phyloP scores from a whole-genome alignment of 2,888 invertebrate species.

The Piscicola geometra region DNA sequence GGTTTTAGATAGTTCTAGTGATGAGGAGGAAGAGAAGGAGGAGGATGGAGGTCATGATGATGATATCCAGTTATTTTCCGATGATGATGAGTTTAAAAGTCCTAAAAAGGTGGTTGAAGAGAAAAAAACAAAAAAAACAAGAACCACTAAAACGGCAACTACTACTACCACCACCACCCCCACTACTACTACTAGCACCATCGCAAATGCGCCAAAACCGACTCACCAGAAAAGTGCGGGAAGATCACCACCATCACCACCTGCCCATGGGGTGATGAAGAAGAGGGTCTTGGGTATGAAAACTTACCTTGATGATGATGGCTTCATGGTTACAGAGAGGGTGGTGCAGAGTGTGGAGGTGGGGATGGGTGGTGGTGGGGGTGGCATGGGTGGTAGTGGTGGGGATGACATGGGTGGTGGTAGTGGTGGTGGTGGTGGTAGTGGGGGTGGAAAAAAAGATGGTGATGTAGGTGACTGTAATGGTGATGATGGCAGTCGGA shows the following conservation, averaged over 20 bases:
- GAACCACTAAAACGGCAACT: not conserved
- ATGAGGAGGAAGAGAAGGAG: not conserved
- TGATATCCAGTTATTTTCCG: not conserved
- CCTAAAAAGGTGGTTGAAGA: no score
- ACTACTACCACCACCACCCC: no score
- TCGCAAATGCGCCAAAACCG: not conserved
- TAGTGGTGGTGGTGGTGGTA: not conserved
- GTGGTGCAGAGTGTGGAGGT: conserved; percentile 8
- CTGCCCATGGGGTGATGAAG: conserved; percentile 11
- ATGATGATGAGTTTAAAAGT: not conserved
- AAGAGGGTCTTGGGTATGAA: not conserved
- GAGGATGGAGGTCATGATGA: no score
- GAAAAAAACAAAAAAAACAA: no score
- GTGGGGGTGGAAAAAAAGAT: not conserved
- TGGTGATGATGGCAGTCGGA: not conserved
- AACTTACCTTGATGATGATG: conserved; percentile 16
- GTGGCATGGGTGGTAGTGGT: not conserved
- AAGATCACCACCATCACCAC: not conserved
- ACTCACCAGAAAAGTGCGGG: not conserved
- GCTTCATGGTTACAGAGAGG: conserved; percentile 11
- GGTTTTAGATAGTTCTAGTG: conserved; percentile 1
- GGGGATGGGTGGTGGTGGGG: not conserved
- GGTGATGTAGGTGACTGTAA: not conserved
- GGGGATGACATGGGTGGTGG: not conserved
- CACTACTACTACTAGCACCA: no score